Conservation (phyloP, 2,797 vertebrate species). For the Pseudochirops corinnae region DNA sequence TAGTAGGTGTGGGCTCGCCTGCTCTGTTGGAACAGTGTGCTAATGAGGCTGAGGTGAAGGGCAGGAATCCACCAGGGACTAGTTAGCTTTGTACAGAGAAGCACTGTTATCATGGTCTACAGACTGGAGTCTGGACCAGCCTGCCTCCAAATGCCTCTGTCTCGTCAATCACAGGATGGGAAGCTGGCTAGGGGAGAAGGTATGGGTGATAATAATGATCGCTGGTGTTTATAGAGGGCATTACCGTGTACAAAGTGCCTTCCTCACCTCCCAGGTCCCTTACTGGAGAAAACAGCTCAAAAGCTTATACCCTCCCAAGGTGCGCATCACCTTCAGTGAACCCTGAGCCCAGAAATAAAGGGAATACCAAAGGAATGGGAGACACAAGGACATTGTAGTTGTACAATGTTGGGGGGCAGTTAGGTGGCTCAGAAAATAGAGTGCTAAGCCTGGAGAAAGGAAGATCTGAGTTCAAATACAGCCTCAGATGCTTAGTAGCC, state of each 20-base stretch:
- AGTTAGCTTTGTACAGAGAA: background rate
- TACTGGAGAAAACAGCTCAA: background rate
- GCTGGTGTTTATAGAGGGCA: background rate
- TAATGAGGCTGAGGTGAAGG: background rate
- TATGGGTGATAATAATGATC: background rate
- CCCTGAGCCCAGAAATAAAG: background rate
- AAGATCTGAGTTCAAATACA: background rate
- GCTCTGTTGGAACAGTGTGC: background rate
- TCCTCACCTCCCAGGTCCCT: background rate
- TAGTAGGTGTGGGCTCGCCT: background rate
- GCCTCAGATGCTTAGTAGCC: background rate
- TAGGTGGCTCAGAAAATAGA: background rate
- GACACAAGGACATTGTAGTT: background rate
- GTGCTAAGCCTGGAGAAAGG: too few species aligned
- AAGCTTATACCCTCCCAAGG: background rate
- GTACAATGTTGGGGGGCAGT: background rate
- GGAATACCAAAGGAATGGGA: background rate
- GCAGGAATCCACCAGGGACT: background rate
- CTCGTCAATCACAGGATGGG: background rate
- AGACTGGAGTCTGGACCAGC: background rate
- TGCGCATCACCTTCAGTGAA: background rate
- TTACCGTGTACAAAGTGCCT: background rate
- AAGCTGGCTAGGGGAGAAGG: background rate
- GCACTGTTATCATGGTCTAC: background rate
- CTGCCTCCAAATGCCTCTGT: background rate